A percentile compares a stretch with the other conserved stretches of the same genome.
phyloP scores from a whole-genome alignment of 2,888 invertebrate genomes.

The Tanypteryx hageni region DNA sequence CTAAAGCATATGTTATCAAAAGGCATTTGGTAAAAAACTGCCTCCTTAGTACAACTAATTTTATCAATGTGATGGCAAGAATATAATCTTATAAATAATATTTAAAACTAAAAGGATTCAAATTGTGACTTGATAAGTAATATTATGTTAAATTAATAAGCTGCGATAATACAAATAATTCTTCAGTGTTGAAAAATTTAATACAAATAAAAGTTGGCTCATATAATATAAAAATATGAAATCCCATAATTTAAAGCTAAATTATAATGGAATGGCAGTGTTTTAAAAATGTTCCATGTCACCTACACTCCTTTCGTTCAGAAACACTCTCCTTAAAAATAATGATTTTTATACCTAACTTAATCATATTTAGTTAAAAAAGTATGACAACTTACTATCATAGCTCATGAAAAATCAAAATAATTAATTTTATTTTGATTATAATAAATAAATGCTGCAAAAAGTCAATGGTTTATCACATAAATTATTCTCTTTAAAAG shows the following conservation, averaged over 20 bases:
- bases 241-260: neutral
- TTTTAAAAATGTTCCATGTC: neutral
- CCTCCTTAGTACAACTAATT: too few relatives aligned
- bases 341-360: neutral
- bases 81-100: neutral
- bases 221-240: slow-evolving; percentile 36
- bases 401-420: neutral
- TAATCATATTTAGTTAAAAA: neutral
- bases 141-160: neutral
- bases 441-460: slow-evolving; percentile 20
- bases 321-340: neutral
- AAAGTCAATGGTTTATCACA: neutral
- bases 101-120: neutral
- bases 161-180: neutral
- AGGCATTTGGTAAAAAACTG: neutral
- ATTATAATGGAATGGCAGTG: slow-evolving; percentile 61
- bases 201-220: neutral
- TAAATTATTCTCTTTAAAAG: neutral
- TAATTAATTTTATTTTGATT: neutral
- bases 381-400: neutral
- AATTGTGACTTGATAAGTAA: neutral
- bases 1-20: neutral
- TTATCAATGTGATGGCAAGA: neutral
- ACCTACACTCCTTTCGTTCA: slow-evolving; percentile 7
- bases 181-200: neutral